Evolutionary conservation across 2,113 vertebrate genomes (phyloP).

Genomic region (Centropus unirufus): DNA sequence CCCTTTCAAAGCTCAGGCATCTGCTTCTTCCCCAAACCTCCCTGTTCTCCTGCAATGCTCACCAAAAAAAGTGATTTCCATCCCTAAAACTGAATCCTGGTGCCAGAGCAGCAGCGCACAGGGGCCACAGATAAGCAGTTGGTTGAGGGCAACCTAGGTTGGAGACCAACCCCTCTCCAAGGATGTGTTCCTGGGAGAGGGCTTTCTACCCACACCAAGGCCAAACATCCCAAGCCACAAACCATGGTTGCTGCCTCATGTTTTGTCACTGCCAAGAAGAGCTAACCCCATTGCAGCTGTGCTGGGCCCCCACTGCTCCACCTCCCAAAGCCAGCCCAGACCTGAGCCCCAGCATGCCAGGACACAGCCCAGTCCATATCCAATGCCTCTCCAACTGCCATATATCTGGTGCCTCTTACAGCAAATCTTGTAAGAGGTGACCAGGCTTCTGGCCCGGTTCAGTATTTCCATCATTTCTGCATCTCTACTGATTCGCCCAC

Average conservation of each 20-base stretch:
- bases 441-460: background rate
- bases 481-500: rapidly evolving
- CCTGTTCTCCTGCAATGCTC: background rate
- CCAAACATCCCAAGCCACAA: background rate
- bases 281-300: rapidly evolving
- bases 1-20: background rate
- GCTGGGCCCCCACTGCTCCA: background rate
- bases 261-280: background rate
- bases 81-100: background rate
- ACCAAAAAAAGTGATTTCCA: background rate
- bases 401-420: background rate
- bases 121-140: background rate
- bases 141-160: background rate
- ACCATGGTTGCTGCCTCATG: background rate
- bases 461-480: background rate
- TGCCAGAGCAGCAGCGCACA: background rate
- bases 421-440: background rate
- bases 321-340: background rate
- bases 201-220: background rate
- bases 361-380: background rate
- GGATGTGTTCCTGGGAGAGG: rapidly evolving
- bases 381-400: background rate
- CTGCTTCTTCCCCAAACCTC: background rate
- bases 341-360: background rate
- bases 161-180: background rate